Percentiles rank a stretch among this genome's conserved stretches.
phyloP scores from a whole-genome alignment of 2,113 vertebrate genomes.

The Chaenogobius annularis region DNA sequence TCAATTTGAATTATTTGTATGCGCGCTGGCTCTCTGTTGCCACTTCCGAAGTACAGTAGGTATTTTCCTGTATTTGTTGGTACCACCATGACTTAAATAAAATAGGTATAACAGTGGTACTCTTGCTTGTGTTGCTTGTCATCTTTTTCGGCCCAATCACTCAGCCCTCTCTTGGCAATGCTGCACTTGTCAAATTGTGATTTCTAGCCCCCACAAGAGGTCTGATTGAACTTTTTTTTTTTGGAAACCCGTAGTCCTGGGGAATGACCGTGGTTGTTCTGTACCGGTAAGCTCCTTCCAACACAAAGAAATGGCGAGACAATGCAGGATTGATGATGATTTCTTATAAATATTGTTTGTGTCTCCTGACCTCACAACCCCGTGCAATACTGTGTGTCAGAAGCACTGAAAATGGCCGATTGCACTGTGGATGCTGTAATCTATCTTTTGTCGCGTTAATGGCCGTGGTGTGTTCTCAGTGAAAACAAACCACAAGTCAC shows the following conservation, averaged over 20 bases:
- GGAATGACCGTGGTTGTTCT: conserved; percentile 31
- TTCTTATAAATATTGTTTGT: conserved; percentile 25
- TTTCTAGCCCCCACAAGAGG: conserved; percentile 60
- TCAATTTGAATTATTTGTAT: conserved; percentile 70
- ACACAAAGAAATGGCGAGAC: conserved; percentile 15
- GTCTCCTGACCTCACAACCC: conserved; percentile 14
- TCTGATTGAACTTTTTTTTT: conserved; percentile 62
- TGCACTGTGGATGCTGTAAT: conserved; percentile 1
- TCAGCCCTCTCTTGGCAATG: conserved; percentile 40
- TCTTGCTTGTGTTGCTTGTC: conserved; percentile 44
- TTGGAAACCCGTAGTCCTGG: conserved; percentile 19
- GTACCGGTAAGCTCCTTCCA: conserved; percentile 17
- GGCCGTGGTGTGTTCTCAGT: not conserved
- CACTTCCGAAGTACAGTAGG: conserved; percentile 43
- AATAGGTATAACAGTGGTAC: conserved; percentile 40
- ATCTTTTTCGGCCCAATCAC: conserved; percentile 51
- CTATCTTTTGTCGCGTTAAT: conserved; percentile 19
- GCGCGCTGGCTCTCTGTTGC: conserved; percentile 47
- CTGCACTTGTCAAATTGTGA: conserved; percentile 60
- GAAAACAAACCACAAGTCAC: conserved; percentile 17
- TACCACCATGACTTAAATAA: conserved; percentile 51
- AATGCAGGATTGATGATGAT: conserved; percentile 23
- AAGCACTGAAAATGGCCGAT: conserved; percentile 18
- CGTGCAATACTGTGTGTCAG: conserved; percentile 16
- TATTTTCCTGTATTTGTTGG: conserved; percentile 33